A percentile compares a stretch with the other conserved stretches of the same genome.
These are phyloP conservation scores for Amphipoea lucens DNA, from an alignment of 2,888 invertebrate species.

Conservation along the genomic window DNA sequence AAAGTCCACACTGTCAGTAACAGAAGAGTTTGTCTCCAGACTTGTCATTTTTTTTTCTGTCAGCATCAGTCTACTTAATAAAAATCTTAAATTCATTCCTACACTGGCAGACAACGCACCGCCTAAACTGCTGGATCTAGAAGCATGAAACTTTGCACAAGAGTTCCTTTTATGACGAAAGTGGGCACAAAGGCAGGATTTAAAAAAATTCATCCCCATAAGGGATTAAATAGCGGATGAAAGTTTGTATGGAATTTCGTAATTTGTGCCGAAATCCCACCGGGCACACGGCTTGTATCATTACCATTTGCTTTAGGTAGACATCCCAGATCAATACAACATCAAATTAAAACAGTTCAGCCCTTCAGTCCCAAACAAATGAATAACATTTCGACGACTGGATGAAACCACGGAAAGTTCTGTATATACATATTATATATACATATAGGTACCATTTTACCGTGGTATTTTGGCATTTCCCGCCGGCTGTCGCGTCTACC, in stretches of 20 bases:
- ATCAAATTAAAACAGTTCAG: background rate
- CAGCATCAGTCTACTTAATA: background rate
- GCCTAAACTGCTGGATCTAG: background rate
- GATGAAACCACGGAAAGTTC: constrained; percentile 45
- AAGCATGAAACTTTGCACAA: background rate
- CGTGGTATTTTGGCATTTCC: constrained; percentile 42
- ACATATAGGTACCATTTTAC: constrained; percentile 10
- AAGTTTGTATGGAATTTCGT: background rate
- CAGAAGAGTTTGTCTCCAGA: background rate
- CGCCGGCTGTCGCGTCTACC: constrained; percentile 48
- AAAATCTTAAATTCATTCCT: background rate
- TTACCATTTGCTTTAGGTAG: background rate
- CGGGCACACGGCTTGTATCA: background rate
- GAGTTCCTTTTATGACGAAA: background rate
- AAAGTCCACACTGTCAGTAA: background rate
- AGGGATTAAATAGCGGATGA: background rate
- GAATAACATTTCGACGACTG: constrained; percentile 37
- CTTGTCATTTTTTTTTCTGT: background rate
- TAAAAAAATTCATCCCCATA: background rate
- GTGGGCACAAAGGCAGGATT: background rate
- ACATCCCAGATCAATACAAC: background rate
- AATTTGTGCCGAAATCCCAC: background rate
- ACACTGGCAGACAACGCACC: background rate
- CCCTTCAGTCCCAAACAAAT: constrained; percentile 14
- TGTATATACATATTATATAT: background rate